Evolutionary conservation across 2,888 invertebrate genomes (phyloP).

Genomic region (Antitype chi): DNA sequence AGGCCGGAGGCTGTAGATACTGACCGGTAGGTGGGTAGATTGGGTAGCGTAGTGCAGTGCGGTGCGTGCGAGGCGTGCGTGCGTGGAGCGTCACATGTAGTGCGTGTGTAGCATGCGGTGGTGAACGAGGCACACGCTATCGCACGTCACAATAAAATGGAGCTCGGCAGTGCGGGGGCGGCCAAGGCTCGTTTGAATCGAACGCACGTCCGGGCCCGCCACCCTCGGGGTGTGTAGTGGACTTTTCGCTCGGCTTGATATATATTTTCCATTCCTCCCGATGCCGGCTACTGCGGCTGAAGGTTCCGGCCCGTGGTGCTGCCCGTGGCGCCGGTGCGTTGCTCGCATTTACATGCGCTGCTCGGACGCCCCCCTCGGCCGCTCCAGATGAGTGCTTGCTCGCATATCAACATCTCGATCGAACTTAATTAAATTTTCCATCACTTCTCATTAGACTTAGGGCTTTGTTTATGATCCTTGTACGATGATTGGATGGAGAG

Average conservation of each 20-base stretch:
- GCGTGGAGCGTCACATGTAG: conserved; percentile 31
- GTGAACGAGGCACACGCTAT: conserved; percentile 56
- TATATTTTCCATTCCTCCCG: conserved; percentile 90
- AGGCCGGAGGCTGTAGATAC: conserved; percentile 46
- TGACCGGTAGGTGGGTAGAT: conserved; percentile 10
- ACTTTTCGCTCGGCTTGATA: conserved; percentile 90
- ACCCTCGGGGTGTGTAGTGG: conserved; percentile 88
- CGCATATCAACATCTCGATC: conserved; percentile 76
- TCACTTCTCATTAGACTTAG: conserved; percentile 57
- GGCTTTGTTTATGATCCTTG: conserved; percentile 45
- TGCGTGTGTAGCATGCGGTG: conserved; percentile 43
- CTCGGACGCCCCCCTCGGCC: conserved; percentile 74
- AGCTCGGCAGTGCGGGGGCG: conserved; percentile 74
- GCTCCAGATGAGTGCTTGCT: conserved; percentile 65
- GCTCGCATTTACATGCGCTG: conserved; percentile 85
- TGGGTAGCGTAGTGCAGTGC: conserved; percentile 9
- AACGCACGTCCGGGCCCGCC: conserved; percentile 88
- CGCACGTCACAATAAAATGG: conserved; percentile 73
- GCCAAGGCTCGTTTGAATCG: conserved; percentile 89
- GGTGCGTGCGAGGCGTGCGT: conserved; percentile 38
- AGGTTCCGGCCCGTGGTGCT: conserved; percentile 78
- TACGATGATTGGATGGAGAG: conserved; percentile 38
- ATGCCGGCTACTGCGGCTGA: conserved; percentile 85
- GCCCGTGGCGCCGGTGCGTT: conserved; percentile 70
- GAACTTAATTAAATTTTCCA: conserved; percentile 80